Conservation (phyloP, 2,113 vertebrate genomes). For the Puma concolor region DNA sequence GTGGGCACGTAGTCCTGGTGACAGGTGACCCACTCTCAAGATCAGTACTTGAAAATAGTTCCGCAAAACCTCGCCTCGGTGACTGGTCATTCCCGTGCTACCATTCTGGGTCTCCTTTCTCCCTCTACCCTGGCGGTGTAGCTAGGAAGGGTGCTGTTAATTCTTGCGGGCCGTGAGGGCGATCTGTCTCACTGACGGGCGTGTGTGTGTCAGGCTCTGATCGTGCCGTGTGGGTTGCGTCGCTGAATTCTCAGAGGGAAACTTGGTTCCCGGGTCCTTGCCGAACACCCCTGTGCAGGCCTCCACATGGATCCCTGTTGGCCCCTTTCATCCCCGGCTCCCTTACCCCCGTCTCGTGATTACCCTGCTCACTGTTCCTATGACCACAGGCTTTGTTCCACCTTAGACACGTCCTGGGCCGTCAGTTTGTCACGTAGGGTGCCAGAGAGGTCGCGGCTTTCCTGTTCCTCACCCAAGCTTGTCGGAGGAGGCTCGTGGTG, state of each 20-base stretch:
- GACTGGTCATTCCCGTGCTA: too few species aligned
- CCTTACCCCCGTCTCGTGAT: too few species aligned
- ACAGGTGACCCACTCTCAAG: background rate
- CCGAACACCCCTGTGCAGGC: accelerated
- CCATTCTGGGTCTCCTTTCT: background rate
- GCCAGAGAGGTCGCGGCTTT: accelerated
- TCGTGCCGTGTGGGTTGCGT: background rate
- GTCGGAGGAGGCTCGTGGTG: background rate
- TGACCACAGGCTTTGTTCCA: background rate
- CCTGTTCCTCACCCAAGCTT: accelerated
- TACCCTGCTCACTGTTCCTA: accelerated
- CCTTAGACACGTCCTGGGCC: accelerated
- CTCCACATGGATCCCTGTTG: accelerated
- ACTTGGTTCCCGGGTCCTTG: background rate
- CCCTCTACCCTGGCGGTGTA: accelerated
- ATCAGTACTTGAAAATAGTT: background rate
- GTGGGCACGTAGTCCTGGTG: background rate
- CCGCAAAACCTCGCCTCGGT: too few species aligned
- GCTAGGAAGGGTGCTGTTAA: accelerated
- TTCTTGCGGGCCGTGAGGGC: background rate
- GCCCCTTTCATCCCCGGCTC: too few species aligned
- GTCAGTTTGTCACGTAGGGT: accelerated
- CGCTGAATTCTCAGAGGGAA: background rate
- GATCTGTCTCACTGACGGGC: accelerated
- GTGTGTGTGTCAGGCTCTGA: background rate